A percentile compares a stretch with the other conserved stretches of the same genome.
phyloP scores from a whole-genome alignment of 92 coral and sea anemone genomes.

The Meandrina meandrites region DNA sequence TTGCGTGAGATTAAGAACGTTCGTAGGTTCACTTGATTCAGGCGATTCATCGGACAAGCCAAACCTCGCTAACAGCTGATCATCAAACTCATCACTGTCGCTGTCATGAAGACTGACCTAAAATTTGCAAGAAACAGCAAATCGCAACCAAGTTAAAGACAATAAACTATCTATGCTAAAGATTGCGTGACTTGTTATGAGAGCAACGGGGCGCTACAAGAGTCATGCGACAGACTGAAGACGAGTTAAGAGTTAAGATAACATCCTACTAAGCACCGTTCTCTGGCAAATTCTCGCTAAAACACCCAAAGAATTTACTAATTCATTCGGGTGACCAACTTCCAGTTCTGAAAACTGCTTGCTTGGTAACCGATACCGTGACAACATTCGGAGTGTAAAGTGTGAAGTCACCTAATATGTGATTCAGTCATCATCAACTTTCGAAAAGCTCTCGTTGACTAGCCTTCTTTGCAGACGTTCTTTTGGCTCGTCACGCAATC shows the following conservation, averaged over 20 bases:
- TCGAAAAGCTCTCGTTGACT: no score
- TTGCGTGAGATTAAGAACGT: slow-evolving; percentile 63
- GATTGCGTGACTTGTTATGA: not conserved
- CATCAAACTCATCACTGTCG: slow-evolving; percentile 82
- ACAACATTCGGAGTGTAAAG: no score
- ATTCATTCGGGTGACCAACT: no score
- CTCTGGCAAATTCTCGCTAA: no score
- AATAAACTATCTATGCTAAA: not conserved
- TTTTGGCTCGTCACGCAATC: no score
- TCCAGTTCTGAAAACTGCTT: no score
- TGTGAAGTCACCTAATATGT: no score
- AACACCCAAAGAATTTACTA: no score
- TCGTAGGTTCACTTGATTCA: slow-evolving; percentile 24
- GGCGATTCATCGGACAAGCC: slow-evolving; percentile 86
- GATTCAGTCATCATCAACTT: no score
- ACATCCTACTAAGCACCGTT: not conserved
- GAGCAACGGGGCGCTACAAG: not conserved
- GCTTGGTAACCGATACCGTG: no score
- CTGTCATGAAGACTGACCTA: slow-evolving; percentile 69
- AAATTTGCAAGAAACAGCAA: not conserved
- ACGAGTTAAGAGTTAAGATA: not conserved
- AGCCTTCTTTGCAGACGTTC: no score
- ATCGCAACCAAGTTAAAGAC: not conserved
- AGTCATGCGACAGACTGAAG: not conserved
- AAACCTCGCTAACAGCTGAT: slow-evolving; percentile 77